phyloP scores from a whole-genome alignment of 2,888 invertebrate genomes.

The Hypsopygia costalis region DNA sequence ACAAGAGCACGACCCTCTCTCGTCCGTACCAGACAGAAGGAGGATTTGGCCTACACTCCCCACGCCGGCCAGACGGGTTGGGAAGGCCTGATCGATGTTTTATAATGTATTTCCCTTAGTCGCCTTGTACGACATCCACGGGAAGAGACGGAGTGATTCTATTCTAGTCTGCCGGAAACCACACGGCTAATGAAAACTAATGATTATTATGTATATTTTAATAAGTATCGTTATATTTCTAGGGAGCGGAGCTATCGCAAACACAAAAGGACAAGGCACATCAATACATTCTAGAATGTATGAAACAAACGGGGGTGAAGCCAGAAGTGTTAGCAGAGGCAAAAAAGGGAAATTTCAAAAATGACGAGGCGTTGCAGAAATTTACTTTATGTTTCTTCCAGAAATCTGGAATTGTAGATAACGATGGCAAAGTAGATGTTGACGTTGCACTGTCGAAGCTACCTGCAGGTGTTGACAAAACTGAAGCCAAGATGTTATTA shows the following conservation, averaged over 20 bases:
- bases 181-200: too few species aligned
- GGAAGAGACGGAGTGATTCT: too few species aligned
- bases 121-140: too few species aligned
- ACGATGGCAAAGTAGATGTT: conserved; percentile 58
- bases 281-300: conserved; percentile 42
- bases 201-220: too few species aligned
- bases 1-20: too few species aligned
- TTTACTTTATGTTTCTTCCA: conserved; percentile 70
- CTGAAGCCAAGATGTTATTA: conserved; percentile 52
- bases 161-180: too few species aligned
- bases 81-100: too few species aligned
- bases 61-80: too few species aligned
- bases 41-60: too few species aligned
- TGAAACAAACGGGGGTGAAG: conserved; percentile 54
- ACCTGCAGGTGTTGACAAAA: conserved; percentile 52
- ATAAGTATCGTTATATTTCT: conserved; percentile 21
- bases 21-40: too few species aligned
- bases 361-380: conserved; percentile 63
- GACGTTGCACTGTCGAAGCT: conserved; percentile 59
- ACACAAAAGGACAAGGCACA: conserved; percentile 50
- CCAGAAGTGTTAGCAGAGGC: conserved; percentile 51
- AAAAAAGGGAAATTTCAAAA: conserved; percentile 56
- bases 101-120: too few species aligned
- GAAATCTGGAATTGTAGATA: conserved; percentile 50
- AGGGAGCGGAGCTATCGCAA: conserved; percentile 47